Evolutionary conservation across 2,113 vertebrate species (phyloP), one percentile per base, ranked within the genome.

Genomic region (Mesembrinibis cayennensis): DNA sequence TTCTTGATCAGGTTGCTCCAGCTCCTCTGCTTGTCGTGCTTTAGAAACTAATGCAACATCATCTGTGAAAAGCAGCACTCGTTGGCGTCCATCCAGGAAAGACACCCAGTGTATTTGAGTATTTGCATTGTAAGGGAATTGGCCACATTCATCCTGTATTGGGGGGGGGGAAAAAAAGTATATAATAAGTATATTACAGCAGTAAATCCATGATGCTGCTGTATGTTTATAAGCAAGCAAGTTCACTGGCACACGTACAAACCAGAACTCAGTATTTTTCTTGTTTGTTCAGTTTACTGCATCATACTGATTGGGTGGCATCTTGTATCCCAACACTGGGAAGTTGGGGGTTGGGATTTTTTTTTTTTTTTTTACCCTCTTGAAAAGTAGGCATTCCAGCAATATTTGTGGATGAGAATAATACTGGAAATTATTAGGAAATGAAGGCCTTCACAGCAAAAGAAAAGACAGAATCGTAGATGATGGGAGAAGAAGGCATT

Each of bases 41-140:
- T 99, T 99, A 19, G 98, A 98, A 66, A 99, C 98, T 69, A 99
- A 97, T 0, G 98, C 99, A 6, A 99, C 98, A 15, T 99, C 99
- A 74, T 99, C 99, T 0, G 99, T 99, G 92, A 99, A 99, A 50
- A 99, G 98, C 58, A 99, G 95, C 65, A 99, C 98, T 26, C 99
- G 98, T 86, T 99, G 99, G 1, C 99, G 99, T 1, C 99, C 99
- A 6, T 99, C 99, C 65, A 99, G 97, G 96, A 99, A 99, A 18
- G 99, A 99, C 8, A 99, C 99, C 99, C 99, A 99, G 82, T 99
- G 99, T 16, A 99, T 98, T 29, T 99, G 99, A 61, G 96, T 98
- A 38, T 99, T 97, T 58, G 96, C 96, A 70, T 99, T 98, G 29
- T 98, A 98, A 21, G 98, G 90, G 93, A 99, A 99, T 90, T 99